Evolutionary conservation across 1,140 invertebrate genomes (phyloP).

Genomic region (Pteromalus puparum): DNA sequence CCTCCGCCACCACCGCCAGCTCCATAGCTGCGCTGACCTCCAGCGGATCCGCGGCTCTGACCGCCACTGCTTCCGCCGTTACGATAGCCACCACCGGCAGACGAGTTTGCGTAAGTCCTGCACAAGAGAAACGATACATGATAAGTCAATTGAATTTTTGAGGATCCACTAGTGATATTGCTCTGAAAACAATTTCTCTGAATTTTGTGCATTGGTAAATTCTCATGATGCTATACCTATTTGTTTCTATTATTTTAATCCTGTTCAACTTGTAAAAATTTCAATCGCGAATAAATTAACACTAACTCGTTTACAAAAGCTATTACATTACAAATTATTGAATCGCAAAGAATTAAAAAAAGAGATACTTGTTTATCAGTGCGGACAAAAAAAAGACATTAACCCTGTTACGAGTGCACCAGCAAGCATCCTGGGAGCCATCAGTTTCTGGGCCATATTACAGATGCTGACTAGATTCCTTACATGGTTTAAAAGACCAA

Average conservation of each 20-base stretch:
- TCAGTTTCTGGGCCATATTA: no score
- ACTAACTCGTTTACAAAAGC: background rate
- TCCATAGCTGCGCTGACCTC: constrained; percentile 52
- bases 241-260: background rate
- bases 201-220: background rate
- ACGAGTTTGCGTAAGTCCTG: constrained; percentile 69
- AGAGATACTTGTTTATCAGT: no score
- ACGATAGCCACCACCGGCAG: constrained; percentile 63
- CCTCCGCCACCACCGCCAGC: constrained; percentile 52
- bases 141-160: constrained; percentile 9
- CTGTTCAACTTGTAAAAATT: background rate
- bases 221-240: background rate
- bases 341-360: no score
- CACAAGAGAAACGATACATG: background rate
- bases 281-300: no score
- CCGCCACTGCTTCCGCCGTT: constrained; percentile 45
- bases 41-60: constrained; percentile 49
- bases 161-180: no score
- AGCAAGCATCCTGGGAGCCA: no score
- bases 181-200: background rate
- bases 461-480: no score
- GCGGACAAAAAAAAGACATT: no score
- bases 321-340: no score
- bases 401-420: no score
- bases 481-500: no score